Conservation (phyloP, 1,140 invertebrate species). For the Cydia pomonella region DNA sequence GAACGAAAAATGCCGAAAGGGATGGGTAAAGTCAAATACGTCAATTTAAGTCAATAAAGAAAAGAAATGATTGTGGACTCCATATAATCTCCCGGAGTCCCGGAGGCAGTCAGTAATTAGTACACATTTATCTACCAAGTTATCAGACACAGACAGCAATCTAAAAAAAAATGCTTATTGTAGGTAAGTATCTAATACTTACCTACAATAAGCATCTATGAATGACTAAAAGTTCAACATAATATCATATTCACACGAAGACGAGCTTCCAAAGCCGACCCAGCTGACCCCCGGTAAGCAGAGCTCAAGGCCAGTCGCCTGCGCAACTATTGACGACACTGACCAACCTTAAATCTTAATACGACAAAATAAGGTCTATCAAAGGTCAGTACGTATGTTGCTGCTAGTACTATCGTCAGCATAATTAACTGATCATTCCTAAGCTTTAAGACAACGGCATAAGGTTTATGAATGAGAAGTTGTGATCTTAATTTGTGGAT, state of each 20-base stretch:
- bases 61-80: too few species aligned
- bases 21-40: too few species aligned
- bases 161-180: too few species aligned
- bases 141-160: too few species aligned
- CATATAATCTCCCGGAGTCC: too few species aligned
- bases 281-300: conserved; percentile 12
- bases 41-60: too few species aligned
- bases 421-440: not conserved
- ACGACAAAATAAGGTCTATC: not conserved
- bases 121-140: too few species aligned
- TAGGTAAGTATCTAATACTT: too few species aligned
- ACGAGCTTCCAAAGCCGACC: conserved; percentile 13
- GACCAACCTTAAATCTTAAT: not conserved
- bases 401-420: not conserved
- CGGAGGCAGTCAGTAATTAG: too few species aligned
- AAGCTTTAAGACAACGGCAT: not conserved
- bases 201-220: too few species aligned
- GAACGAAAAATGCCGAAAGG: too few species aligned
- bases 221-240: conserved; percentile 26
- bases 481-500: not conserved
- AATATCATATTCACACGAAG: conserved; percentile 14
- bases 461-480: not conserved
- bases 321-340: not conserved
- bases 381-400: not conserved
- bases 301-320: conserved; percentile 23